Evolutionary conservation across 2,888 invertebrate genomes (phyloP).

Genomic region (Limenitis camilla): DNA sequence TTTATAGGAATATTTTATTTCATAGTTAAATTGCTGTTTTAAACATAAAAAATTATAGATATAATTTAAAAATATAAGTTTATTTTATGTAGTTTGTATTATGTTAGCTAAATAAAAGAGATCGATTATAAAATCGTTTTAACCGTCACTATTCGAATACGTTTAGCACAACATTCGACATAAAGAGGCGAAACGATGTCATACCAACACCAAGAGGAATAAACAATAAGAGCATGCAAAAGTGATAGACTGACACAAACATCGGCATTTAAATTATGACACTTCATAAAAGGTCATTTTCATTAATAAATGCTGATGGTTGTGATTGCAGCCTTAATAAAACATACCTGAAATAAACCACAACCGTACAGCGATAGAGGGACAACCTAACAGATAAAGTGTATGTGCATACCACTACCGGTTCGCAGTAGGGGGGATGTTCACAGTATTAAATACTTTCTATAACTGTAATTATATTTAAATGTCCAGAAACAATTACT

Average conservation of each 20-base stretch:
- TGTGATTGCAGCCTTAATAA: too few relatives aligned
- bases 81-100: too few relatives aligned
- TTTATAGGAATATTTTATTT: background rate
- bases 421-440: slow-evolving; percentile 37
- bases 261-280: too few relatives aligned
- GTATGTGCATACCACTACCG: slow-evolving; percentile 55
- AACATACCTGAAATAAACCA: slow-evolving; percentile 37
- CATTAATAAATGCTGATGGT: too few relatives aligned
- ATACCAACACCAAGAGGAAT: slow-evolving; percentile 62
- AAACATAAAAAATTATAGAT: background rate
- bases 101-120: too few relatives aligned
- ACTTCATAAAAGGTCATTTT: too few relatives aligned
- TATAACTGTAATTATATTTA: background rate
- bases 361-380: slow-evolving; percentile 36
- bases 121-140: background rate
- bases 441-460: background rate
- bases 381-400: slow-evolving; percentile 40
- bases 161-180: slow-evolving; percentile 5
- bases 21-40: background rate
- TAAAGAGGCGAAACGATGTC: slow-evolving; percentile 47
- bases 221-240: slow-evolving; percentile 29
- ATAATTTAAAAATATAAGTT: too few relatives aligned
- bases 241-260: slow-evolving; percentile 16
- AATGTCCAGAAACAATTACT: too few relatives aligned
- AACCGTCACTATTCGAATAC: slow-evolving; percentile 2